These are phyloP conservation scores for Scalopus aquaticus DNA, from an alignment of 2,113 vertebrate species.

Conservation along the genomic window DNA sequence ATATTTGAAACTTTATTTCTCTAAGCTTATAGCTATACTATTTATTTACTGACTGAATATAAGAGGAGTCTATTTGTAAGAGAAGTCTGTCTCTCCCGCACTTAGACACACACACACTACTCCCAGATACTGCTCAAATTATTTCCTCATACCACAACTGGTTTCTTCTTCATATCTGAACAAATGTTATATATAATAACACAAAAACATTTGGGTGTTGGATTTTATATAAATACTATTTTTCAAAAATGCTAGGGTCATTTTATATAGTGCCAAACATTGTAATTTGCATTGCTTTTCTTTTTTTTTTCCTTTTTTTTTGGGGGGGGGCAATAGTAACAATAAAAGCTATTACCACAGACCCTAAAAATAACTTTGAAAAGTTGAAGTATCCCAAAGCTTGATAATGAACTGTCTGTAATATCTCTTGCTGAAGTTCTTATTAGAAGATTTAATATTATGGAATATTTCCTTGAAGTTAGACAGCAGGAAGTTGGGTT, in stretches of 20 bases:
- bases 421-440: background rate
- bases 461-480: background rate
- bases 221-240: background rate
- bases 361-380: background rate
- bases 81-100: background rate
- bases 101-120: background rate
- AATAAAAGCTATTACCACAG: background rate
- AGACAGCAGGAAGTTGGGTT: background rate
- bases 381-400: background rate
- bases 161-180: constrained; percentile 23
- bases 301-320: constrained; percentile 7
- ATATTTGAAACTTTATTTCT: constrained; percentile 4
- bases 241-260: background rate
- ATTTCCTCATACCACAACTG: background rate
- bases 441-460: background rate
- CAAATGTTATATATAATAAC: background rate
- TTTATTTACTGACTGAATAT: no score
- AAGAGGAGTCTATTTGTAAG: background rate
- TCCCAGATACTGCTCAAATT: background rate
- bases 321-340: background rate
- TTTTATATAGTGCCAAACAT: background rate
- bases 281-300: background rate
- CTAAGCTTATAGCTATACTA: background rate
- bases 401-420: background rate
- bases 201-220: background rate